Evolutionary conservation across 2,888 invertebrate genomes (phyloP), one percentile per base, ranked within the genome.

Genomic region (Rambutsinella grinnellia): DNA sequence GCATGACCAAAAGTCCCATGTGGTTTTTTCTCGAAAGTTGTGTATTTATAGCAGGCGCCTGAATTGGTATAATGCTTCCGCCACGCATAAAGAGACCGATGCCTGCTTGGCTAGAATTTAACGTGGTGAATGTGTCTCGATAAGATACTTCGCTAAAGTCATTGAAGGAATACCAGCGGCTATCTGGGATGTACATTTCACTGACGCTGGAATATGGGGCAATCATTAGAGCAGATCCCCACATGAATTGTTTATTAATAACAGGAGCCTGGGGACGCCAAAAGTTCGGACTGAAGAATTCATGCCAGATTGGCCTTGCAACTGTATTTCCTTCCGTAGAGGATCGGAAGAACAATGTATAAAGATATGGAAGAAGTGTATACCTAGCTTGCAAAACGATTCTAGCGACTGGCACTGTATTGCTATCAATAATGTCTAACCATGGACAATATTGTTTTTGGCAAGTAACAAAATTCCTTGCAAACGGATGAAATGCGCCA

Each of bases 261-360:
- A 58, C 80, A n/a, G 78, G 68, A 19, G 85, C 81, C 23, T 49
- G 75, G n/a, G n/a, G n/a, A n/a, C n/a, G n/a, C n/a, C n/a, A n/a
- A n/a, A n/a, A n/a, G 13, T 61, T 46, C 60, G 85, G 85, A 2
- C 51, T 67, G 0, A 85, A 85, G 68, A 84, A 85, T 81, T 85
- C 78, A 47, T 79, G 71, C 78, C 78, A 81, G 5, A 78, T 26
- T 17, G 81, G 58, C 5, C 81, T 58, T 8, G 57, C 79, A 1
- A 81, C 81, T 0, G 77, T 79, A 13, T 21, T 26, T 0, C 94
- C 95, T 76, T 87, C 86, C 0, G 87, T 86, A 85, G 93, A 92
- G 2, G 93, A 93, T 2, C 89, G 87, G 89, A 90, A 92, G 87
- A 95, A 94, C 80, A 94, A 87, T 0, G 94, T 92, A 87, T 95